phyloP scores from a whole-genome alignment of 2,888 invertebrate species.

The Mechanitis mazaeus region DNA sequence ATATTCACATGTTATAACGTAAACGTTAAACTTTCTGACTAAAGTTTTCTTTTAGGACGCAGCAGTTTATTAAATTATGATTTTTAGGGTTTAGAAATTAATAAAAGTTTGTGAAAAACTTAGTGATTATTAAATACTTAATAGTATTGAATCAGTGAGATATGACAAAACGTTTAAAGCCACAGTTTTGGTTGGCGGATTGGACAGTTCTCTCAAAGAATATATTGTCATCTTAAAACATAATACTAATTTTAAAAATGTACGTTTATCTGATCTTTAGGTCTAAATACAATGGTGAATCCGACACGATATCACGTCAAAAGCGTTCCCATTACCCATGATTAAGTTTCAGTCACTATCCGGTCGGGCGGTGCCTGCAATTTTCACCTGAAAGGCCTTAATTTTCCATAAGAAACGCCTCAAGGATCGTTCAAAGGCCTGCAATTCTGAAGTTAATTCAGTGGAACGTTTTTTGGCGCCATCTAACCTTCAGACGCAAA shows the following conservation, averaged over 20 bases:
- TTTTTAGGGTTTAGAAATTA: no score
- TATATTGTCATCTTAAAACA: no score
- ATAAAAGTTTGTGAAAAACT: no score
- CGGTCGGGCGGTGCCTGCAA: constrained; percentile 39
- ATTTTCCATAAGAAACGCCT: constrained; percentile 54
- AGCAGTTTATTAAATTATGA: no score
- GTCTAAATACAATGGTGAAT: constrained; percentile 8
- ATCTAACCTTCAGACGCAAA: constrained; percentile 11
- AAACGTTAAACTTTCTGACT: no score
- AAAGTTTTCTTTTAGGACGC: no score
- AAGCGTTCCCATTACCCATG: constrained; percentile 35
- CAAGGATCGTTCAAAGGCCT: constrained; percentile 39
- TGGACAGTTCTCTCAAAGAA: no score
- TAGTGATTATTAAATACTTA: no score
- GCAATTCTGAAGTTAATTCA: constrained; percentile 40
- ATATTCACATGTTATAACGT: no score
- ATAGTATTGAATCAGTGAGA: not conserved
- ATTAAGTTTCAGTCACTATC: constrained; percentile 50
- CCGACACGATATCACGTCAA: constrained; percentile 17
- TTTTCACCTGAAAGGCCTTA: constrained; percentile 56
- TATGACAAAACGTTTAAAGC: no score
- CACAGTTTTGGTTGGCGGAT: no score
- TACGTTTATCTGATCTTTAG: not conserved
- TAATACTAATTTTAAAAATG: no score
- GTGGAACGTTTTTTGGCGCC: constrained; percentile 31